Percentiles rank a stretch among this genome's conserved stretches.
phyloP scores from a whole-genome alignment of 1,140 invertebrate genomes.

The Polyergus mexicanus region DNA sequence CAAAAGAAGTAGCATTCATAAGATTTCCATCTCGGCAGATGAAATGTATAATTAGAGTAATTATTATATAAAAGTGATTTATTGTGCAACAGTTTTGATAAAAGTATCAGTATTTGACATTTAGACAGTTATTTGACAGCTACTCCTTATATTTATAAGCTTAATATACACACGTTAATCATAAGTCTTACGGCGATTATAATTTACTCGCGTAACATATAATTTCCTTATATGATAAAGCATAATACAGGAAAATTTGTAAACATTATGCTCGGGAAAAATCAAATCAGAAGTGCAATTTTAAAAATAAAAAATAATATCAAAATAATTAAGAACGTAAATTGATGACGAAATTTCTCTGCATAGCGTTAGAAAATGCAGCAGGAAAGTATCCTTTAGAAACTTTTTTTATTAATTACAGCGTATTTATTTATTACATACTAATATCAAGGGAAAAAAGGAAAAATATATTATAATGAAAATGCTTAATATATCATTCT shows the following conservation, averaged over 20 bases:
- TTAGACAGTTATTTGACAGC: too few species aligned
- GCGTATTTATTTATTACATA: neutral
- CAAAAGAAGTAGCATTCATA: neutral
- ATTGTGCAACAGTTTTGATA: neutral
- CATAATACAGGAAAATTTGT: neutral
- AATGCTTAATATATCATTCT: neutral
- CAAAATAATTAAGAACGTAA: neutral
- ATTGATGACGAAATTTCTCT: neutral
- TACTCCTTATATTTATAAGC: constrained; percentile 2
- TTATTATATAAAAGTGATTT: neutral
- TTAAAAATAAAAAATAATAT: neutral
- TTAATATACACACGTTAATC: neutral
- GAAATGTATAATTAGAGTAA: constrained; percentile 17
- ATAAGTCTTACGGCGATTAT: neutral
- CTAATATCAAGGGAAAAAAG: neutral
- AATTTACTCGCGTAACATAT: constrained; percentile 40
- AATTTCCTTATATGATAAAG: constrained; percentile 26
- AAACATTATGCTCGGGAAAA: neutral
- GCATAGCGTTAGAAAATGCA: neutral
- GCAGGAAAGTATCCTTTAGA: neutral
- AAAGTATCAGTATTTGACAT: neutral
- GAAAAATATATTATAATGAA: neutral
- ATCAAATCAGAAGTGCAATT: neutral
- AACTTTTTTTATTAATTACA: neutral
- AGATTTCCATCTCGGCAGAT: neutral